phyloP scores from a whole-genome alignment of 2,888 invertebrate genomes.

The Iphiclides podalirius region DNA sequence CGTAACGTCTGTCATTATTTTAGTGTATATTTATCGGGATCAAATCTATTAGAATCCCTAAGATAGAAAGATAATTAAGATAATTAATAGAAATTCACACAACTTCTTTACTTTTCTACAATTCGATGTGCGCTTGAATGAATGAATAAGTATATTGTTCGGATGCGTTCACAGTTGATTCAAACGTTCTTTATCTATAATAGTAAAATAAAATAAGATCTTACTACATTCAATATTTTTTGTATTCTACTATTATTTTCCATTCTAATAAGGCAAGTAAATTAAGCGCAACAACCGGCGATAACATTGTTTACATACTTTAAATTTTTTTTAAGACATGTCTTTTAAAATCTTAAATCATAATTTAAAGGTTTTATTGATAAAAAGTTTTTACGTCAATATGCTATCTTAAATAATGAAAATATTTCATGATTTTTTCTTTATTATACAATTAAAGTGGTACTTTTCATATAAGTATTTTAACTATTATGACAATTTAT shows the following conservation, averaged over 20 bases:
- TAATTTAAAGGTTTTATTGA: neutral
- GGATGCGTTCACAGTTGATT: slow-evolving; percentile 35
- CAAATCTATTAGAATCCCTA: slow-evolving; percentile 35
- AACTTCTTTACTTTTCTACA: slow-evolving; percentile 23
- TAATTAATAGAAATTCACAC: slow-evolving; percentile 32
- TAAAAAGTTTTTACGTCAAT: neutral
- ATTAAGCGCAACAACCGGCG: slow-evolving; percentile 24
- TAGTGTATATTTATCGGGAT: slow-evolving; percentile 31
- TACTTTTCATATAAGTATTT: no score
- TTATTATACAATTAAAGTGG: no score
- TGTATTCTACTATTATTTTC: slow-evolving; percentile 28
- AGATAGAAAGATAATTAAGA: slow-evolving; percentile 32
- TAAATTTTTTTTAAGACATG: slow-evolving; percentile 29
- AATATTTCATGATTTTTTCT: neutral
- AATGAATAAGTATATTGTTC: slow-evolving; percentile 42
- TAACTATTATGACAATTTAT: no score
- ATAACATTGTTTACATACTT: slow-evolving; percentile 21
- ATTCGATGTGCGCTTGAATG: slow-evolving; percentile 33
- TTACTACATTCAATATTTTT: slow-evolving; percentile 28
- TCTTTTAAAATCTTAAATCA: slow-evolving; percentile 27
- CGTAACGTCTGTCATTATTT: slow-evolving; percentile 69
- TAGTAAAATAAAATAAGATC: slow-evolving; percentile 19
- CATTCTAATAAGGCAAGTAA: slow-evolving; percentile 28
- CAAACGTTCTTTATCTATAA: slow-evolving; percentile 18
- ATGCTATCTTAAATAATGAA: neutral